Base-by-base conservation (phyloP, 2,113 vertebrate genomes). In the Pygathrix nemaeus region DNA sequence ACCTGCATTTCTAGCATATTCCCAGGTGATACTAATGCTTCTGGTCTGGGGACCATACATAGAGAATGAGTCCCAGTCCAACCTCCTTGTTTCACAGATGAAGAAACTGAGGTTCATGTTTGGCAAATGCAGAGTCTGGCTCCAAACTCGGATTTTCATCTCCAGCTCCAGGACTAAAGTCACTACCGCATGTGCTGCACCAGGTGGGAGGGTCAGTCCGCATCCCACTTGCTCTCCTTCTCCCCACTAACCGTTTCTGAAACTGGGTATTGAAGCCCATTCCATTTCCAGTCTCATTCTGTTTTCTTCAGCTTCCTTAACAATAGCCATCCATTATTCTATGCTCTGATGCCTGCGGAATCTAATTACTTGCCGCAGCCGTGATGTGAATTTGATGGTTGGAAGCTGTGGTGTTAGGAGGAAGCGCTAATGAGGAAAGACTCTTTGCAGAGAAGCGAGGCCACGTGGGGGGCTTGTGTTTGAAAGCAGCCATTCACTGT, bases 401-500 rank as follows among this genome's bases (percentile, higher is more conserved):
- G 96, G 97, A 85, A 95, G 91, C 96, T 27, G 89, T n/a, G 18
- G 89, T 35, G 70, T 93, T 93, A 87, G 90, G 93, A 97, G 84
- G 89, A 88, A 88, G 92, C 52, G 0, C 92, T 98, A 98, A 97
- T 96, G 96, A 97, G 97, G 92, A 93, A 66, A 89, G 92, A 85
- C 92, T 96, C 97, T 96, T 21, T 55, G 82, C 79, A 55, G 85
- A 93, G 87, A 78, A 43, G 59, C 95, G 88, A 96, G 94, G 94
- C 95, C 75, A 14, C 82, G 38, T 35, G 45, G 87, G 94, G 91
- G 93, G 92, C 52, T 78, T 48, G 76, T 90, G 96, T 97, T 96
- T 97, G 95, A 98, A 97, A 98, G 97, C 97, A 95, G 81, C 84
- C 88, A 93, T 97, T 97, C 97, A 94, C 83, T 85, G 90, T 97